Conservation (phyloP, 2,113 vertebrate species). For the Muntiacus muntjak region DNA sequence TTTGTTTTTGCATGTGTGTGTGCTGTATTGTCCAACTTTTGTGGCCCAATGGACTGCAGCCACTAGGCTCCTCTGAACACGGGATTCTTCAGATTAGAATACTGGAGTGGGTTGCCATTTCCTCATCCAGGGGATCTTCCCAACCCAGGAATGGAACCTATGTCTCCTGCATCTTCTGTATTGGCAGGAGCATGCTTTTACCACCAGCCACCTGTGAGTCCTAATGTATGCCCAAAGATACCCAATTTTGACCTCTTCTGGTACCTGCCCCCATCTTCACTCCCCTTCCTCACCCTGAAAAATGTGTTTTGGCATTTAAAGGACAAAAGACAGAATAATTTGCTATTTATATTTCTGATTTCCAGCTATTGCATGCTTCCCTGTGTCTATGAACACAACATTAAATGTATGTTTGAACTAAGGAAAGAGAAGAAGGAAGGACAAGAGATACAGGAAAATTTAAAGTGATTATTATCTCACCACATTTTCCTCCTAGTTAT, state of each 20-base stretch:
- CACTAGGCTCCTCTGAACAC: background rate
- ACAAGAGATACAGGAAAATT: background rate
- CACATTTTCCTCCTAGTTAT: background rate
- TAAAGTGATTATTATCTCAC: background rate
- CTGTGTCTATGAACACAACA: background rate
- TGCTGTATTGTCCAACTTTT: background rate
- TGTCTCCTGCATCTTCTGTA: background rate
- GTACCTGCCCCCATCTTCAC: background rate
- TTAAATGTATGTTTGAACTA: background rate
- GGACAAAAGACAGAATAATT: background rate
- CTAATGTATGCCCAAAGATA: background rate
- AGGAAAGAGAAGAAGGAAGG: background rate
- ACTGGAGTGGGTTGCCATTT: background rate
- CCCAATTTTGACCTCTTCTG: background rate
- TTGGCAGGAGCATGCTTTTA: background rate
- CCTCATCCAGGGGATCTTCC: background rate
- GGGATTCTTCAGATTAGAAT: background rate
- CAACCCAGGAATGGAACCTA: background rate
- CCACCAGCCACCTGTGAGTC: background rate
- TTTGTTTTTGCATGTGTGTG: background rate
- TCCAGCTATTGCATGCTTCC: background rate
- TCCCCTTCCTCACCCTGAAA: background rate
- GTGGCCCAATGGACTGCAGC: background rate
- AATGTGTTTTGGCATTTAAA: background rate
- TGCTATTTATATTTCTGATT: background rate